Conservation (phyloP, 2,888 invertebrate species). For the Drosophila borealis region DNA sequence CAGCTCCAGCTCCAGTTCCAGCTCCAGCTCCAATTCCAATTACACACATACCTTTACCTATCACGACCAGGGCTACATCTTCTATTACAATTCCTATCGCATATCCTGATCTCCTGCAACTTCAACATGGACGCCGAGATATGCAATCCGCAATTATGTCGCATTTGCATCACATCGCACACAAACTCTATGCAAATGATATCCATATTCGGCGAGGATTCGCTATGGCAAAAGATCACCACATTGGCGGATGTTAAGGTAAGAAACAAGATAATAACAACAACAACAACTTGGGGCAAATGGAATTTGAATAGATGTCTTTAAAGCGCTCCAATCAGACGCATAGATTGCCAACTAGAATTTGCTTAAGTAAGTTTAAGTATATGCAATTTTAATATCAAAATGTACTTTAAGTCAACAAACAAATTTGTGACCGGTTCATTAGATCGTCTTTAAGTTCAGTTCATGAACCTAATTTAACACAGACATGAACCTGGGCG, state of each 20-base stretch:
- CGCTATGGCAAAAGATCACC: constrained; percentile 84
- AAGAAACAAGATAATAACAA: constrained; percentile 4
- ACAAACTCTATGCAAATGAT: constrained; percentile 83
- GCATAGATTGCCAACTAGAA: not conserved
- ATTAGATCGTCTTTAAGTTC: not conserved
- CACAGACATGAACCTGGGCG: too few relatives aligned
- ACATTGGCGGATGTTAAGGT: constrained; percentile 84
- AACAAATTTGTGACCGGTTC: too few relatives aligned
- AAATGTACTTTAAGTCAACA: too few relatives aligned
- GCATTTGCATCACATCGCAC: constrained; percentile 84
- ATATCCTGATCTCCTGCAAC: constrained; percentile 18
- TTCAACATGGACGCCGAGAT: constrained; percentile 67
- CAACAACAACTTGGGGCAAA: too few relatives aligned
- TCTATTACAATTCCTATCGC: constrained; percentile 10
- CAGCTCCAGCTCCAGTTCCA: constrained; percentile 11
- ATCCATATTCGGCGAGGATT: constrained; percentile 85
- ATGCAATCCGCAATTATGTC: constrained; percentile 81
- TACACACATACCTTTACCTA: constrained; percentile 10
- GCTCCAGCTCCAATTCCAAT: constrained; percentile 3
- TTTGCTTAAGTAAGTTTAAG: too few relatives aligned
- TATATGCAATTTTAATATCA: too few relatives aligned
- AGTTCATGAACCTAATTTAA: not conserved
- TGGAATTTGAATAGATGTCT: not conserved
- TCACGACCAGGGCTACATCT: constrained; percentile 6
- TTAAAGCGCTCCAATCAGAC: not conserved